Evolutionary conservation across 2,888 invertebrate species (phyloP).

Genomic region (Caenorhabditis becei): DNA sequence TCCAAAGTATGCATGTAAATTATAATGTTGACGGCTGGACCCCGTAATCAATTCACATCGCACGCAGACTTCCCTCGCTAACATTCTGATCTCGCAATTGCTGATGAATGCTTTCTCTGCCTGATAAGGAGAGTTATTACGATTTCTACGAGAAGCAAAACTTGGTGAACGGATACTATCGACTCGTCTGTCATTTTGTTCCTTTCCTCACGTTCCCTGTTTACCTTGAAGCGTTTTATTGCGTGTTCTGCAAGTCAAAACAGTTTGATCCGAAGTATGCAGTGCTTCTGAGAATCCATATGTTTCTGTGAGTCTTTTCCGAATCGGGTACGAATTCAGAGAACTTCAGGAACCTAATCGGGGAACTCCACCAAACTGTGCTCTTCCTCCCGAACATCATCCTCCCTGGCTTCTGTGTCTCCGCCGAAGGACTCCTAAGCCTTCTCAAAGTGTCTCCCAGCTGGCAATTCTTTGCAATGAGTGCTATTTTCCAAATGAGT

Average conservation of each 20-base stretch:
- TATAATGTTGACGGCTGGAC: background rate
- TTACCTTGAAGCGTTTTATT: conserved; percentile 3
- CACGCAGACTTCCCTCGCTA: conserved; percentile 7
- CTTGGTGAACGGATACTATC: background rate
- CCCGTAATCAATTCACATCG: conserved; percentile 8
- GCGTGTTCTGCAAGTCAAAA: background rate
- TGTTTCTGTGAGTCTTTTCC: background rate
- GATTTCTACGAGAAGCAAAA: background rate
- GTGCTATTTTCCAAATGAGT: background rate
- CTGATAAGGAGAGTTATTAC: background rate
- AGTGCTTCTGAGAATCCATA: background rate
- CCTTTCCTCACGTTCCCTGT: background rate
- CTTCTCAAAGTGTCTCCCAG: background rate
- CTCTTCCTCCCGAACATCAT: conserved; percentile 1
- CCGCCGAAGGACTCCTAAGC: background rate
- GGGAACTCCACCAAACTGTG: background rate
- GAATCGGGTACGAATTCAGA: background rate
- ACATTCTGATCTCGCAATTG: background rate
- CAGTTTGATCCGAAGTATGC: conserved; percentile 2
- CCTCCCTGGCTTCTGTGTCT: background rate
- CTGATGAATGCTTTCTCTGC: background rate
- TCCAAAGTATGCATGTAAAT: no score
- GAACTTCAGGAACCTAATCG: background rate
- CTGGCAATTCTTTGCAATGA: background rate
- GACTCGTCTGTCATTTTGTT: background rate